phyloP scores from a whole-genome alignment of 2,113 vertebrate species.

The Chauna torquata region DNA sequence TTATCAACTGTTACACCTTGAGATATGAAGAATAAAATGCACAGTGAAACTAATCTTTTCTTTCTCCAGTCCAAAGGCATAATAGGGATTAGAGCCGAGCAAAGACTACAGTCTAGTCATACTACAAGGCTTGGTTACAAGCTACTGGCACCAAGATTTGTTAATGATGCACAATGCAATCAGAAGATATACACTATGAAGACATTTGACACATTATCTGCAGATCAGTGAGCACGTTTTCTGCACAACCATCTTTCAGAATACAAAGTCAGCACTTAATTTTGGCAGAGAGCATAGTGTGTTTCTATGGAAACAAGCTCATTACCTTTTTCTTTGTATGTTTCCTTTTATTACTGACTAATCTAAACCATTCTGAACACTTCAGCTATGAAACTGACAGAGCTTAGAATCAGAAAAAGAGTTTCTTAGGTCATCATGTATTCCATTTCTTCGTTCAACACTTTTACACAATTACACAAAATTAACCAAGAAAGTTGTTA shows the following conservation, averaged over 20 bases:
- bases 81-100: background rate
- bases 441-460: background rate
- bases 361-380: background rate
- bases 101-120: background rate
- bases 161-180: background rate
- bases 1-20: background rate
- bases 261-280: constrained; percentile 45
- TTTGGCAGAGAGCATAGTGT: background rate
- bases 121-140: background rate
- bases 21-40: background rate
- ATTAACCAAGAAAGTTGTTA: background rate
- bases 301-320: constrained; percentile 14
- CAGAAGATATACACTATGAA: background rate
- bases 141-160: background rate
- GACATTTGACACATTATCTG: constrained; percentile 28
- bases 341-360: constrained; percentile 5
- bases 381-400: background rate
- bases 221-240: background rate
- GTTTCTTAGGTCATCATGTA: background rate
- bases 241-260: constrained; percentile 1
- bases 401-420: background rate
- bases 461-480: background rate
- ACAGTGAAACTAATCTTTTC: background rate
- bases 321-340: background rate
- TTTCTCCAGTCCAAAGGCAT: background rate